These are phyloP conservation scores for Herminia tarsipennalis DNA, from an alignment of 2,888 invertebrate species.

Conservation along the genomic window DNA sequence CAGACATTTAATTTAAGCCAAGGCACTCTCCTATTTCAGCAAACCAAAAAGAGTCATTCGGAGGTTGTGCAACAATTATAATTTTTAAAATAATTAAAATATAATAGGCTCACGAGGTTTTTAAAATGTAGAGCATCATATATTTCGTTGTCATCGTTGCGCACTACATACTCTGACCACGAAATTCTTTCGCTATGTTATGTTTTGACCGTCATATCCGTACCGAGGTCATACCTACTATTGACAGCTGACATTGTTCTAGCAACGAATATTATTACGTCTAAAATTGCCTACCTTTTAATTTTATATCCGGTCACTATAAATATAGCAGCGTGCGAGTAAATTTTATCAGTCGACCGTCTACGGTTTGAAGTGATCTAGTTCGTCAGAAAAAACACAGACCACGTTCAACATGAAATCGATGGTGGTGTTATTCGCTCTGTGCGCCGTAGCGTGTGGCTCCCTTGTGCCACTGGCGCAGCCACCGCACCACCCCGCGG, in stretches of 20 bases:
- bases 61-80: too few species aligned
- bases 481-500: slow-evolving; percentile 75
- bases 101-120: too few species aligned
- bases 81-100: too few species aligned
- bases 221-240: slow-evolving; percentile 74
- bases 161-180: slow-evolving; percentile 74
- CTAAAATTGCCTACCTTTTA: slow-evolving; percentile 72
- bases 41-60: too few species aligned
- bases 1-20: too few species aligned
- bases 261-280: slow-evolving; percentile 51
- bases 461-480: slow-evolving; percentile 77
- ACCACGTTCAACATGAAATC: slow-evolving; percentile 65
- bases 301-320: slow-evolving; percentile 75
- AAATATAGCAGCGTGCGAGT: slow-evolving; percentile 64
- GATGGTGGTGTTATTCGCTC: slow-evolving; percentile 88
- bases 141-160: slow-evolving; percentile 53
- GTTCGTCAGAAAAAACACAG: slow-evolving; percentile 62
- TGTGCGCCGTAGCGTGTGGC: slow-evolving; percentile 86
- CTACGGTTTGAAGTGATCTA: slow-evolving; percentile 75
- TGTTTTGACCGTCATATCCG: slow-evolving; percentile 66
- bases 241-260: slow-evolving; percentile 82
- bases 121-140: slow-evolving; percentile 16
- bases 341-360: slow-evolving; percentile 51
- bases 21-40: too few species aligned
- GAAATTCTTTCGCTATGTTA: slow-evolving; percentile 65